These are phyloP conservation scores for Benitochromis conjunctus DNA, from an alignment of 2,113 vertebrate species.

Conservation along the genomic window DNA sequence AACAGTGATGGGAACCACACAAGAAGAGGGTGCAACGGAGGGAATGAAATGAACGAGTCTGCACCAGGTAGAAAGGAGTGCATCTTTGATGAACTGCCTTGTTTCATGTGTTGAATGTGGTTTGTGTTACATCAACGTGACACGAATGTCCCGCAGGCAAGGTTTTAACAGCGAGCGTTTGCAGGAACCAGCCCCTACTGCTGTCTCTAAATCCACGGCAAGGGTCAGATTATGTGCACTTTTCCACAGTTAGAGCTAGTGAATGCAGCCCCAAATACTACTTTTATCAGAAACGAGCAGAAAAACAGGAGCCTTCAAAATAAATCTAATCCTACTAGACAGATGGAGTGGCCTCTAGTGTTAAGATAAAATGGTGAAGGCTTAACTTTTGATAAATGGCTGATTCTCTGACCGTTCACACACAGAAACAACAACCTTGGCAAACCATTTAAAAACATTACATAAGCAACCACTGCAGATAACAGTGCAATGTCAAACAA, in stretches of 20 bases:
- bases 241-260: neutral
- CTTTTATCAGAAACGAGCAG: conserved; percentile 17
- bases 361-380: neutral
- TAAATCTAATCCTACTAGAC: conserved; percentile 5
- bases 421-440: neutral
- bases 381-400: neutral
- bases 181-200: neutral
- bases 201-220: conserved; percentile 13
- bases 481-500: neutral
- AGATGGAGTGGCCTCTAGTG: conserved; percentile 1
- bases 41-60: neutral
- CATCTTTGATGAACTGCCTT: neutral
- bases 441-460: neutral
- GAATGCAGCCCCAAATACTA: neutral
- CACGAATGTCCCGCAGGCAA: neutral
- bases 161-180: conserved; percentile 11
- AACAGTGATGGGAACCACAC: neutral
- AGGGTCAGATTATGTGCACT: conserved; percentile 27
- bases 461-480: neutral
- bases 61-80: neutral
- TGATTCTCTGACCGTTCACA: neutral
- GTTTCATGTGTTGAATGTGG: neutral
- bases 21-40: neutral
- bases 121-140: neutral
- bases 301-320: neutral